Evolutionary conservation across 2,797 vertebrate species (phyloP), one percentile per base, ranked within the genome.

Genomic region (Oophaga sylvatica): DNA sequence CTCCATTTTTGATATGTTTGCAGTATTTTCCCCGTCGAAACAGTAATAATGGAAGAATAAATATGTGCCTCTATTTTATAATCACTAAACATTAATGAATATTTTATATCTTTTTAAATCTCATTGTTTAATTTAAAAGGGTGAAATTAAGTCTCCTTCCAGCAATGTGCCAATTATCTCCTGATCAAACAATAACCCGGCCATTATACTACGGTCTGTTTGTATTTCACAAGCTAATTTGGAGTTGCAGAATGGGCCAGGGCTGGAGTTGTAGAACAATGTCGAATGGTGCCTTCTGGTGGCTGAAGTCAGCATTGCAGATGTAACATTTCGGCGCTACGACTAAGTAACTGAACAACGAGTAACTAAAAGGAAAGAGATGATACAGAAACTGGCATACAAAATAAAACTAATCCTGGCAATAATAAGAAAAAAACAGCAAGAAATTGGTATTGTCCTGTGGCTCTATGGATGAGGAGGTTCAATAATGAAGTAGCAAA

Each of bases 131-230:
- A 96, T 96, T 97, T 97, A 95, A 96, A 95, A 95, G 94, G 93
- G 93, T 94, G 95, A 95, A 96, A 97, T 96, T 95, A 96, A 97
- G 96, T 94, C 94, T 95, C 95, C 94, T 95, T 94, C 93, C 93
- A 91, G 92, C 95, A 92, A 95, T 96, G 95, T 96, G 95, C 95
- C 95, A 96, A 96, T 96, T 97, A 96, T 96, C 96, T 94, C 93
- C 93, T 96, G 96, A 97, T 97, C 97, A 98, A 98, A 98, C 96
- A 97, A 95, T 95, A 95, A 96, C 95, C 95, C 95, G 94, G 96
- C 95, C 73, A 96, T 97, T 97, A 97, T 96, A 95, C 92, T 94
- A 92, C 93, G 94, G 93, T 95, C 95, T 96, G 95, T 96, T 95
- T 95, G 96, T 94, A 96, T 94, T 94, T 92, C 94, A 95, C 94